These are phyloP conservation scores for Platysteira castanea DNA, from an alignment of 2,113 vertebrate species.

Conservation along the genomic window DNA sequence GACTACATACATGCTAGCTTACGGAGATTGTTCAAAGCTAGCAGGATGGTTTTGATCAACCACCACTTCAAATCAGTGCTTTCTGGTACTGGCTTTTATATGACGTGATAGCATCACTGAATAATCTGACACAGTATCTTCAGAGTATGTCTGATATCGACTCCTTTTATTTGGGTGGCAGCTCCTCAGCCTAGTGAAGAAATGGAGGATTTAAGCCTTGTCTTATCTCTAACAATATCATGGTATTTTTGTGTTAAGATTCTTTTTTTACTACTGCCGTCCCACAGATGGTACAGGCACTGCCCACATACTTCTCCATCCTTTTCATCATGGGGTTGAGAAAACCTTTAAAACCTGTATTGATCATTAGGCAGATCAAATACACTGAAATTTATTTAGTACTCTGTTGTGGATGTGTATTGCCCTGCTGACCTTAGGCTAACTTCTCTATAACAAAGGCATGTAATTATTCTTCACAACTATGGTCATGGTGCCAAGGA, in stretches of 20 bases:
- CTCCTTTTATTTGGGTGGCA: background rate
- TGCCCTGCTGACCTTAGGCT: background rate
- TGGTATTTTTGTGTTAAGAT: background rate
- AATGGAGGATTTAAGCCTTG: background rate
- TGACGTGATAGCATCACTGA: background rate
- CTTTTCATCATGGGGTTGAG: background rate
- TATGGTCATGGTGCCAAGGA: background rate
- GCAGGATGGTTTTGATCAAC: background rate
- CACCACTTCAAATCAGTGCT: background rate
- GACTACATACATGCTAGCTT: fast-evolving
- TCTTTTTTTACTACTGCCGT: background rate
- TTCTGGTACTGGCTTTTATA: background rate
- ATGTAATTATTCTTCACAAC: background rate
- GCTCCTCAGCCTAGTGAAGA: background rate
- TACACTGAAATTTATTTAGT: background rate
- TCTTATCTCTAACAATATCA: background rate
- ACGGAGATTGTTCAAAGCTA: background rate
- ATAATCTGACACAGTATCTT: background rate
- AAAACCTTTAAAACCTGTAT: background rate
- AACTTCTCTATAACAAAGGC: background rate
- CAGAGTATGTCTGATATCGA: fast-evolving
- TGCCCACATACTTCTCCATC: background rate
- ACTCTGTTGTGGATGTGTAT: background rate
- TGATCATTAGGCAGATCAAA: background rate
- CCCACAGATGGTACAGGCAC: background rate